Percentiles rank a stretch among this genome's conserved stretches.
Conservation (phyloP, 2,113 vertebrate genomes). For the Neodon shergylaensis region DNA sequence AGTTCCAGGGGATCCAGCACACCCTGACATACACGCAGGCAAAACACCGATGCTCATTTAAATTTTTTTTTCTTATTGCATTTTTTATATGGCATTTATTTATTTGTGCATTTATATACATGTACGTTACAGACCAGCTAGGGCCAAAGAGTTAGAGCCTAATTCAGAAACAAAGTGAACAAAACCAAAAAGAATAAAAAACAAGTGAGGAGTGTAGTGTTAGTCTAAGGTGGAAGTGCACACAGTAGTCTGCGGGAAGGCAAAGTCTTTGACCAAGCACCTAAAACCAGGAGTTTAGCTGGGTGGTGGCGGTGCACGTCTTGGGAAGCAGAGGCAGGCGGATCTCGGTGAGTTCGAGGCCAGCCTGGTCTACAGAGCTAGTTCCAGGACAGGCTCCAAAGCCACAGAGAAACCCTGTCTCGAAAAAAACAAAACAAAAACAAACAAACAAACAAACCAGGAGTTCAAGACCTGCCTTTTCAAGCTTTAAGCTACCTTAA, state of each 20-base stretch:
- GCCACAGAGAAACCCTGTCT: too few species aligned
- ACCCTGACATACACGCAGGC: background rate
- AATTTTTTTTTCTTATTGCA: too few species aligned
- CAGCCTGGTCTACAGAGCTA: too few species aligned
- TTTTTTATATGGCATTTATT: background rate
- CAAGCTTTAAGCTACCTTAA: background rate
- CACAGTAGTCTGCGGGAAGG: background rate
- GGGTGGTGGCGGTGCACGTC: rapidly evolving
- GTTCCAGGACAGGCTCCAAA: too few species aligned
- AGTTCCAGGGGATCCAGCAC: too few species aligned
- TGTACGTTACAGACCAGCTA: background rate
- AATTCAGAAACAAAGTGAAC: background rate
- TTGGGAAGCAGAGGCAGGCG: too few species aligned
- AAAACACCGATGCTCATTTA: background rate
- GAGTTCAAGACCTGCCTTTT: too few species aligned
- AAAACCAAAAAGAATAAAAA: background rate
- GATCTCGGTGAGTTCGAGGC: too few species aligned
- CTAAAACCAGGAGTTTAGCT: background rate
- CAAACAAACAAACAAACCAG: too few species aligned
- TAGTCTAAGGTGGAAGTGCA: background rate
- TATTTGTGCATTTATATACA: background rate
- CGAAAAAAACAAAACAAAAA: too few species aligned
- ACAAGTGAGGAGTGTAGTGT: background rate
- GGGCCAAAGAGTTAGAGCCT: background rate
- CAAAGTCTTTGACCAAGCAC: background rate